These are phyloP conservation scores for Caenorhabditis japonica DNA, from an alignment of 2,888 invertebrate genomes.

Conservation along the genomic window DNA sequence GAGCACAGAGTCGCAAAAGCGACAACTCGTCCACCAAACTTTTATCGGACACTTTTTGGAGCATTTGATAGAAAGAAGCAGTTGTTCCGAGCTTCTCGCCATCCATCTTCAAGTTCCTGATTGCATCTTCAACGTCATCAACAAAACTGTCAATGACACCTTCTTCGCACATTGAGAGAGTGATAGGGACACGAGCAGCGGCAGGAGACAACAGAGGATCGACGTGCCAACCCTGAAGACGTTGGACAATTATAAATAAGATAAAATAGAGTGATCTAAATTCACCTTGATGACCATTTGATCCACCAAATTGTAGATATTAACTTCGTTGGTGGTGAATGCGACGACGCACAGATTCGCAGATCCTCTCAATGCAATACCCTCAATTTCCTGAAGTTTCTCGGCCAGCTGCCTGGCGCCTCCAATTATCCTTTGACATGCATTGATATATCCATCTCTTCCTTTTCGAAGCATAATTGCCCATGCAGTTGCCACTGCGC, in stretches of 20 bases:
- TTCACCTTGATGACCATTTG: slow-evolving; percentile 79
- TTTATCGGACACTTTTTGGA: slow-evolving; percentile 57
- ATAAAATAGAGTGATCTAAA: no score
- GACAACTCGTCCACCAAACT: slow-evolving; percentile 57
- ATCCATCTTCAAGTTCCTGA: slow-evolving; percentile 23
- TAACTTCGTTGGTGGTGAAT: slow-evolving; percentile 87
- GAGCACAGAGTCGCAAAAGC: slow-evolving; percentile 52
- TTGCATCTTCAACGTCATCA: slow-evolving; percentile 52
- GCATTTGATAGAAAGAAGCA: slow-evolving; percentile 53
- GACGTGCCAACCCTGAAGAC: slow-evolving; percentile 60
- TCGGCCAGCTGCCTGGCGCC: slow-evolving; percentile 42
- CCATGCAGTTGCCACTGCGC: slow-evolving; percentile 78
- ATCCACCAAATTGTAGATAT: slow-evolving; percentile 89
- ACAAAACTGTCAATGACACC: slow-evolving; percentile 57
- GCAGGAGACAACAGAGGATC: slow-evolving; percentile 56
- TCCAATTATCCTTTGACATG: slow-evolving; percentile 81
- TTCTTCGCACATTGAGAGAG: slow-evolving; percentile 58
- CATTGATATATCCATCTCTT: slow-evolving; percentile 67
- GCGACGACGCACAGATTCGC: slow-evolving; percentile 92
- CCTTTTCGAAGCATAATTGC: slow-evolving; percentile 79
- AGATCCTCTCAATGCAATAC: slow-evolving; percentile 81
- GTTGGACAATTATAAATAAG: no score
- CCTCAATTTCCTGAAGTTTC: slow-evolving; percentile 30
- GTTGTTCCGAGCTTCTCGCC: slow-evolving; percentile 40
- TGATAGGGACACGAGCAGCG: slow-evolving; percentile 57